These are phyloP conservation scores for Athripsodes cinereus DNA, from an alignment of 2,888 invertebrate genomes.

Conservation along the genomic window DNA sequence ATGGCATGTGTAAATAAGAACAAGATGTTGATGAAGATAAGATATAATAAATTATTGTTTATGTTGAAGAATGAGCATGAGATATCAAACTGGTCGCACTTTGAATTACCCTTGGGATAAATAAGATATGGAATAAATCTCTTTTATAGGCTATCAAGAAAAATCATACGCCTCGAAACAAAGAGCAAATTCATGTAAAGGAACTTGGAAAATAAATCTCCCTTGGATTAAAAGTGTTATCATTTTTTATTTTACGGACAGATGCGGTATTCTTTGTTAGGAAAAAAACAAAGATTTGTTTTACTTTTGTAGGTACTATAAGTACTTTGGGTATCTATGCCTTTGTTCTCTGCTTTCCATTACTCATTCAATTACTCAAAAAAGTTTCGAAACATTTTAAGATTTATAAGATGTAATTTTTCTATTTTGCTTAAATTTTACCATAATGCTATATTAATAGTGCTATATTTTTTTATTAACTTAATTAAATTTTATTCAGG, in stretches of 20 bases:
- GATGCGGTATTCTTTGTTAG: too few species aligned
- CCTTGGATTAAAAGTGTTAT: not conserved
- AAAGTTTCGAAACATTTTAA: too few species aligned
- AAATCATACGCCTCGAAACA: not conserved
- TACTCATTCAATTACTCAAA: too few species aligned
- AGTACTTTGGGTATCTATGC: too few species aligned
- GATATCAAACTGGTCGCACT: not conserved
- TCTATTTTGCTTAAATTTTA: too few species aligned
- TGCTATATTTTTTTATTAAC: too few species aligned
- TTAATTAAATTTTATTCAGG: too few species aligned
- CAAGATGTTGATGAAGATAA: not conserved
- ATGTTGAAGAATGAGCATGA: not conserved
- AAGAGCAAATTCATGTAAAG: not conserved
- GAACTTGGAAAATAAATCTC: not conserved
- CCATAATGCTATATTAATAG: too few species aligned
- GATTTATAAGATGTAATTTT: too few species aligned
- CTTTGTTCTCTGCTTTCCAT: too few species aligned
- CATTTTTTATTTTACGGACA: not conserved
- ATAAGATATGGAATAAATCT: not conserved
- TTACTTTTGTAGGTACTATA: too few species aligned
- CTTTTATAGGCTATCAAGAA: not conserved
- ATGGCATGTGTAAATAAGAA: not conserved
- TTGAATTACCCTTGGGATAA: not conserved
- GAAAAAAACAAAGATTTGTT: too few species aligned
- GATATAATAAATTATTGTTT: not conserved